phyloP scores from a whole-genome alignment of 2,113 vertebrate species.

The Riparia riparia region DNA sequence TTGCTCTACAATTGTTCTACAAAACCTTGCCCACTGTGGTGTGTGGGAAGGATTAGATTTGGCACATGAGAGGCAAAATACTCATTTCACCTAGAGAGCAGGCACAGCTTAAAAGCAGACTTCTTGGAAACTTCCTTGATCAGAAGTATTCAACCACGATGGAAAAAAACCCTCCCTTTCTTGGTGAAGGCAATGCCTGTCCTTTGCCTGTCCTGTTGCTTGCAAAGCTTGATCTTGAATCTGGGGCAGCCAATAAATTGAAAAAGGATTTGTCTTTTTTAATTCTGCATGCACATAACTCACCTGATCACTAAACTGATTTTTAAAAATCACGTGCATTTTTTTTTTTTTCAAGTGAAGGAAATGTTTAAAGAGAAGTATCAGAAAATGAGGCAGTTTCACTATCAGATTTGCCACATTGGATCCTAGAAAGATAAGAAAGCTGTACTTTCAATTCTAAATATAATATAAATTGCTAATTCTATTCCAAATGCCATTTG shows the following conservation, averaged over 20 bases:
- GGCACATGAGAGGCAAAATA: background rate
- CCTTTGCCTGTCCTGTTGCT: background rate
- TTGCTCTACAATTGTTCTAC: background rate
- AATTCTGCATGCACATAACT: background rate
- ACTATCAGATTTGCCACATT: background rate
- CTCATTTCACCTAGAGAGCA: background rate
- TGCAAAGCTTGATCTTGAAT: background rate
- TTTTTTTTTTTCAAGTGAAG: background rate
- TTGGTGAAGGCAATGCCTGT: background rate
- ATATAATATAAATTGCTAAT: background rate
- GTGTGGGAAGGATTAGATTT: background rate
- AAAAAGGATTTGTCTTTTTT: background rate
- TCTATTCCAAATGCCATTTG: background rate
- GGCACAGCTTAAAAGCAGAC: background rate
- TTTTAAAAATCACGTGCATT: background rate
- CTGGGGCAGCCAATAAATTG: background rate
- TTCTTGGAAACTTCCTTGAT: background rate
- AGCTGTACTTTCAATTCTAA: background rate
- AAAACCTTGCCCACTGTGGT: background rate
- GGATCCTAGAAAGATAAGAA: background rate
- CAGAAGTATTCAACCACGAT: background rate
- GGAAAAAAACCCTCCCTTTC: background rate
- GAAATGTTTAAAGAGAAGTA: background rate
- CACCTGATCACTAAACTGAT: background rate
- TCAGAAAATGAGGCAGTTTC: background rate